Percentiles rank a stretch among this genome's conserved stretches.
phyloP scores from a whole-genome alignment of 2,797 vertebrate species.

The Sebastes nivosus region DNA sequence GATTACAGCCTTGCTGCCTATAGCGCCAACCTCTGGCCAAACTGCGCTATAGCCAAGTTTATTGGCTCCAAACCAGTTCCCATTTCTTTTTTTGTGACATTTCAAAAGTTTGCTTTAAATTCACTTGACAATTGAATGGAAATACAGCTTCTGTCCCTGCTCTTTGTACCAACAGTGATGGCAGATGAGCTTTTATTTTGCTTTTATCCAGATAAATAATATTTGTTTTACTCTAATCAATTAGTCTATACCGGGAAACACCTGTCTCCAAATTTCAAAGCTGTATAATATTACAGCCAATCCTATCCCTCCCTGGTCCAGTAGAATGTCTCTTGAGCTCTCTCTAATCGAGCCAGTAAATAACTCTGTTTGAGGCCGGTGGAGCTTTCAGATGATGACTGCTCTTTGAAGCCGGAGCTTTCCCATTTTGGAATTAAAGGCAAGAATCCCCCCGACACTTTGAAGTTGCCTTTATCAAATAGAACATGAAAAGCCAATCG shows the following conservation, averaged over 20 bases:
- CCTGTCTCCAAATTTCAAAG: not conserved
- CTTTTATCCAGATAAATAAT: not conserved
- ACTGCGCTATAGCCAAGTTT: not conserved
- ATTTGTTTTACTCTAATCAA: not conserved
- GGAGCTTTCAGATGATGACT: constrained; percentile 82
- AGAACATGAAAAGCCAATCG: constrained; percentile 64
- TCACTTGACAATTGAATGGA: not conserved
- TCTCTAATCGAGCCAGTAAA: constrained; percentile 79
- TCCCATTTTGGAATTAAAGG: constrained; percentile 82
- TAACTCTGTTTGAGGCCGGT: constrained; percentile 78
- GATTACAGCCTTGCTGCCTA: not conserved
- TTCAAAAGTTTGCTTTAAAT: not conserved
- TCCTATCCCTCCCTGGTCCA: not conserved
- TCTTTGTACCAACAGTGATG: not conserved
- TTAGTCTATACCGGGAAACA: not conserved
- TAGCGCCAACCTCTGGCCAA: not conserved
- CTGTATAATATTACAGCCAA: not conserved
- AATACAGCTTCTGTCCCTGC: not conserved
- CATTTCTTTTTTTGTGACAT: not conserved
- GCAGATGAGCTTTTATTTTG: not conserved
- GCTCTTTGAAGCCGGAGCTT: constrained; percentile 86
- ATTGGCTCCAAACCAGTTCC: not conserved
- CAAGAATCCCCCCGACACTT: constrained; percentile 78
- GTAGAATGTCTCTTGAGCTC: constrained; percentile 62
- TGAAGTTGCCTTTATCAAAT: constrained; percentile 57